Percentiles rank a stretch among this genome's conserved stretches.
Conservation (phyloP, 2,797 vertebrate species). For the Steatocranus sp. region DNA sequence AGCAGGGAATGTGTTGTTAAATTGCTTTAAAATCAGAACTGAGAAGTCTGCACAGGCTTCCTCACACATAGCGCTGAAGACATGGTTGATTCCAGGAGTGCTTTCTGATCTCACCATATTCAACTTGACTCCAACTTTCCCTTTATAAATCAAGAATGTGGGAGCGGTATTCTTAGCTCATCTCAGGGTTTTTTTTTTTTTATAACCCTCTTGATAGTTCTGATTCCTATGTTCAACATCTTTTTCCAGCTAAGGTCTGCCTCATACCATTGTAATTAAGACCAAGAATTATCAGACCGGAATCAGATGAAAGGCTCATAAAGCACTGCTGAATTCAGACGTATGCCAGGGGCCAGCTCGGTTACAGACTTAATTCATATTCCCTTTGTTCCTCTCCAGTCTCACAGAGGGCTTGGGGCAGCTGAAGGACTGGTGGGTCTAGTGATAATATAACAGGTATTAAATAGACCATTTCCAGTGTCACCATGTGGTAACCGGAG, state of each 20-base stretch:
- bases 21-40: constrained; percentile 43
- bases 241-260: constrained; percentile 34
- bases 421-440: constrained; percentile 36
- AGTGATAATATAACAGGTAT: constrained; percentile 66
- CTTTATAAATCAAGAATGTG: constrained; percentile 33
- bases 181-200: neutral
- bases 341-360: constrained; percentile 51
- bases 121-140: constrained; percentile 41
- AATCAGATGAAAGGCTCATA: constrained; percentile 65
- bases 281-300: constrained; percentile 52
- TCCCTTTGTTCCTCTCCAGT: constrained; percentile 64
- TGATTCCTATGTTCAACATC: constrained; percentile 45
- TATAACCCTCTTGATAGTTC: constrained; percentile 32
- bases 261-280: constrained; percentile 61
- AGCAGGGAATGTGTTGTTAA: constrained; percentile 48
- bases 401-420: constrained; percentile 43
- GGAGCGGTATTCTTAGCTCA: constrained; percentile 37
- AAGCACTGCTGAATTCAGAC: constrained; percentile 49
- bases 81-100: constrained; percentile 21
- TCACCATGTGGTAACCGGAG: constrained; percentile 52
- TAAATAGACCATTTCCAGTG: constrained; percentile 58
- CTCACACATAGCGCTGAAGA: constrained; percentile 26
- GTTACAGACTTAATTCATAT: constrained; percentile 66
- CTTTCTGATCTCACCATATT: constrained; percentile 41
- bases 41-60: constrained; percentile 6